phyloP scores from a whole-genome alignment of 2,113 vertebrate species.

The Muntiacus muntjak region DNA sequence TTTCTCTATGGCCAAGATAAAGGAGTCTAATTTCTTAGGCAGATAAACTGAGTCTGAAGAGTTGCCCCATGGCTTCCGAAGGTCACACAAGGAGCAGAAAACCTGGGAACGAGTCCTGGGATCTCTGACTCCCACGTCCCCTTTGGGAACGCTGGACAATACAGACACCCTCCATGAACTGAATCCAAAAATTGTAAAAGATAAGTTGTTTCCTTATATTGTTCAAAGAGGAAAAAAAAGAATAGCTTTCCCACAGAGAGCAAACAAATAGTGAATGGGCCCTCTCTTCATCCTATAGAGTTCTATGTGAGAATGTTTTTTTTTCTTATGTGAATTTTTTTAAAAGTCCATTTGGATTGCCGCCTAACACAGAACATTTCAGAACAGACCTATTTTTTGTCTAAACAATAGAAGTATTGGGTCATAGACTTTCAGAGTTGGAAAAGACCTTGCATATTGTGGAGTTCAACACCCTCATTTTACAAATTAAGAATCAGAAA shows the following conservation, averaged over 20 bases:
- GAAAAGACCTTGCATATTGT: conserved; percentile 18
- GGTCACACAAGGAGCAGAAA: conserved; percentile 60
- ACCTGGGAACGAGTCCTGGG: conserved; percentile 67
- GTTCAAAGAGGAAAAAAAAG: conserved; percentile 45
- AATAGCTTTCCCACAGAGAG: conserved; percentile 67
- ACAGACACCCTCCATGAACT: conserved; percentile 69
- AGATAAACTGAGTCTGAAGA: conserved; percentile 56
- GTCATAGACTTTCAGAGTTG: conserved; percentile 44
- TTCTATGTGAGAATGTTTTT: conserved; percentile 64
- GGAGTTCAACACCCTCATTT: neutral
- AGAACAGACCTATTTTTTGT: conserved; percentile 55
- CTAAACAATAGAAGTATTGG: conserved; percentile 48
- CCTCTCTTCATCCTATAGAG: conserved; percentile 70
- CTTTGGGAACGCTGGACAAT: conserved; percentile 72
- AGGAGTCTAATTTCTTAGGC: conserved; percentile 18
- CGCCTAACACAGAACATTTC: conserved; percentile 57
- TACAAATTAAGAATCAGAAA: conserved; percentile 28
- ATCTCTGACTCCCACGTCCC: conserved; percentile 69
- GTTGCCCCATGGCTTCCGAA: neutral
- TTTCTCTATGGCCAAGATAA: neutral
- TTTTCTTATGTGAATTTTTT: conserved; percentile 65
- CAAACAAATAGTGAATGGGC: conserved; percentile 63
- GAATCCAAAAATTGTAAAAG: conserved; percentile 69
- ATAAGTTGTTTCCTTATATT: conserved; percentile 64
- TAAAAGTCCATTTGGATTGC: conserved; percentile 52